Evolutionary conservation across 2,888 invertebrate genomes (phyloP), one percentile per base, ranked within the genome.

Genomic region (Philereme transversata): DNA sequence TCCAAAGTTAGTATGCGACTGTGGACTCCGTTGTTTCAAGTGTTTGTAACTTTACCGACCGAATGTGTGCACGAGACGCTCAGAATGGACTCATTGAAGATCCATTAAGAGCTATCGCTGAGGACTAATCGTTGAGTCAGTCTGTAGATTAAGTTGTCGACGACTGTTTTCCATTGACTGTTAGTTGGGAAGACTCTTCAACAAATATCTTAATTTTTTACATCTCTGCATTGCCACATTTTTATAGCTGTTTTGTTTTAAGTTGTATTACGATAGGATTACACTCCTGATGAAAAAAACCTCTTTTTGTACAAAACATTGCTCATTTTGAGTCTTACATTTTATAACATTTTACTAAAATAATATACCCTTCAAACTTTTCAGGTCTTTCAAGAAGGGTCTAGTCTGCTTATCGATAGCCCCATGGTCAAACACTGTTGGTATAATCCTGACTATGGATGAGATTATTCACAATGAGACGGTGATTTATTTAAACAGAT

Each of bases 371-470:
- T 22, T 22, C 22, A 40, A 7, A 45, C 5, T 45, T 45, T 45
- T 5, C 69, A 81, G 83, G 43, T 4, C 48, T 8, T 57, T 64
- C 3, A 57, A 60, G 4, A 68, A 60, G 41, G 63, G 74, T 43
- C 49, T 78, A 7, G 66, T 62, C 3, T 62, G 62, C 22, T 63
- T 86, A 8, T 71, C 78, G 5, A 65, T 84, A 64, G 78, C 85
- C 5, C 88, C 88, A 3, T 88, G 85, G 86, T 81, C 81, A 0
- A 88, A 82, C 57, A 83, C 86, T 0, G 70, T 86, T 50, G 88
- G 88, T 5, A 71, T 81, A 5, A 45, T 80, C 0, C 68, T 68
- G 4, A 76, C 77, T 5, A 66, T 82, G 60, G 66, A 68, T 33
- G 66, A 75, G 44, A 47, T 86, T 0, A 4, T 77, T 0, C 49